These are phyloP conservation scores for Zosterops pallidus DNA, from an alignment of 2,113 vertebrate genomes.

Conservation along the genomic window DNA sequence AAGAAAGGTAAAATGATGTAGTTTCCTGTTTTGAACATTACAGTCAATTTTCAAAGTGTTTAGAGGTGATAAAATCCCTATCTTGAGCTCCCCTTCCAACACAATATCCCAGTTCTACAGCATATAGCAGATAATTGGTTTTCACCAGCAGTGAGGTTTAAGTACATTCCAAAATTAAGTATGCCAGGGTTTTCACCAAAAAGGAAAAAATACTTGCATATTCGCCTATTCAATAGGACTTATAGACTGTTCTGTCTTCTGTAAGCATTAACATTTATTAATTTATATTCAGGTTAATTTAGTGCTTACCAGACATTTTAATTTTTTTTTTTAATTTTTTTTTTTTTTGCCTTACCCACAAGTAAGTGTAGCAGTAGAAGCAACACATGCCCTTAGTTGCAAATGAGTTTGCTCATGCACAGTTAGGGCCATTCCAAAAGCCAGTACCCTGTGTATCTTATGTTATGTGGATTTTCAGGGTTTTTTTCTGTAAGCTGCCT, in stretches of 20 bases:
- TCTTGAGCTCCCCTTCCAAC: background rate
- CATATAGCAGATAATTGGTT: background rate
- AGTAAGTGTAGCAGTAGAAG: background rate
- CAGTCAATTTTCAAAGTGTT: background rate
- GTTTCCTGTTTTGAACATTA: background rate
- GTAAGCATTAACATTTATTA: background rate
- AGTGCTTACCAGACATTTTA: background rate
- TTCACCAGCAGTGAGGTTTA: background rate
- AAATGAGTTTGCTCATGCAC: background rate
- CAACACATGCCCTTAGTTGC: background rate
- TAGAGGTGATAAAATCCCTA: background rate
- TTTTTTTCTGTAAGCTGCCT: background rate
- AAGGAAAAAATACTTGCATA: background rate
- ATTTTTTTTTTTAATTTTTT: background rate
- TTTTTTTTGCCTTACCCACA: fast-evolving
- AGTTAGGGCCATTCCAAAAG: background rate
- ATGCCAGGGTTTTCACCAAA: background rate
- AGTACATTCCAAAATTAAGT: background rate
- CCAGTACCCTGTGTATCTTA: background rate
- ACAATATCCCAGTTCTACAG: background rate
- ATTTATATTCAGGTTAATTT: background rate
- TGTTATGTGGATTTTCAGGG: background rate
- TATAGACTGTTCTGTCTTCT: background rate
- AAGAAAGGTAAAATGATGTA: background rate
- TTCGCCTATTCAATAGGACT: background rate